Conservation (phyloP, 2,888 invertebrate genomes). For the Diabrotica balteata region DNA sequence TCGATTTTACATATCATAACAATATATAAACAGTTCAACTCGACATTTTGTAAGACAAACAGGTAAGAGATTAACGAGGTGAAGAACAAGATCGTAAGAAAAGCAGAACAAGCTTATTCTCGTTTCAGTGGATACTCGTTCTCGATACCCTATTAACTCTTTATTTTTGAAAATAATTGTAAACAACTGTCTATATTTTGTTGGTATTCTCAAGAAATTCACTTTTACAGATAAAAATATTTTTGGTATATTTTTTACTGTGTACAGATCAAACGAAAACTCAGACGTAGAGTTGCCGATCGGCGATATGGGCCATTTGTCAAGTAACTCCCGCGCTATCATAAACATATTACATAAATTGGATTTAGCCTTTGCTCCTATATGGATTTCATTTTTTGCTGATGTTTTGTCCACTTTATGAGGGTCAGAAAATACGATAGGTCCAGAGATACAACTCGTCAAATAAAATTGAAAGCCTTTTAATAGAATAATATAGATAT, state of each 20-base stretch:
- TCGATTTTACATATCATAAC: too few species aligned
- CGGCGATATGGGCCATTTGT: constrained; percentile 54
- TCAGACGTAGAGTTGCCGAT: constrained; percentile 33
- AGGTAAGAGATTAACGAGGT: too few species aligned
- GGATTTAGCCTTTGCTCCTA: constrained; percentile 35
- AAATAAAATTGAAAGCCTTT: constrained; percentile 2
- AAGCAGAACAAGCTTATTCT: too few species aligned
- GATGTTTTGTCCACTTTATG: constrained; percentile 26
- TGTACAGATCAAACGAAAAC: not conserved
- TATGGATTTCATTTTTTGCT: constrained; percentile 40
- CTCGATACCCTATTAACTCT: too few species aligned
- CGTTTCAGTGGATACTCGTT: too few species aligned
- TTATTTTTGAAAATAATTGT: too few species aligned
- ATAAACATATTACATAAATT: constrained; percentile 57
- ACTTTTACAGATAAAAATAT: too few species aligned
- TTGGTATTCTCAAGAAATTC: too few species aligned
- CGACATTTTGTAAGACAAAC: too few species aligned
- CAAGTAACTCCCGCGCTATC: constrained; percentile 52
- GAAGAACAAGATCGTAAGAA: too few species aligned
- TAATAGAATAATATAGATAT: not conserved
- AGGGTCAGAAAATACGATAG: constrained; percentile 12
- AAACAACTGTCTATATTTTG: too few species aligned
- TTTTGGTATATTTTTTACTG: not conserved
- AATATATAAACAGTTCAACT: too few species aligned
- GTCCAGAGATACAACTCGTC: constrained; percentile 1